These are phyloP conservation scores for Sylvilagus bachmani DNA, from an alignment of 2,113 vertebrate species.

Conservation along the genomic window DNA sequence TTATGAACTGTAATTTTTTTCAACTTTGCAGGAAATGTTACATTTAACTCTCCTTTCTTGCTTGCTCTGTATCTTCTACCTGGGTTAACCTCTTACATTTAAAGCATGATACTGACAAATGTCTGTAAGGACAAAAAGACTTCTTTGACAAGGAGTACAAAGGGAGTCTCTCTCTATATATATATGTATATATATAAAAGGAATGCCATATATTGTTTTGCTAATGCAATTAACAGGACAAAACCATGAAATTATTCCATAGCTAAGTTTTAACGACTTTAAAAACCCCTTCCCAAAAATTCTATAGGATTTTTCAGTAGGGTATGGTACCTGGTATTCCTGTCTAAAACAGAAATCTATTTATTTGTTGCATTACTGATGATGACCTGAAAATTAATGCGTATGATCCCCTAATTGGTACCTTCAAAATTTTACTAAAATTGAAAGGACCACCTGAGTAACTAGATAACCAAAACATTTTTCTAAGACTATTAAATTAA, in stretches of 20 bases:
- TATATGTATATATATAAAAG: no score
- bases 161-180: not conserved
- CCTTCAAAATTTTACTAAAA: constrained; percentile 15
- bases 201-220: not conserved
- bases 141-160: not conserved
- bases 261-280: not conserved
- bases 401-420: not conserved
- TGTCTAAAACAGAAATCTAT: constrained; percentile 53
- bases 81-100: not conserved
- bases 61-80: not conserved
- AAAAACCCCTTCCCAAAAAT: constrained; percentile 19
- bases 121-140: not conserved
- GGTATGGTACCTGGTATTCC: not conserved
- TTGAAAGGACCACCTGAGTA: not conserved
- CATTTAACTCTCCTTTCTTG: not conserved
- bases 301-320: constrained; percentile 40
- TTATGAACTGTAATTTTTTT: not conserved
- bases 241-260: constrained; percentile 23
- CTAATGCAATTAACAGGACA: not conserved
- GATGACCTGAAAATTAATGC: constrained; percentile 62
- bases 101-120: not conserved
- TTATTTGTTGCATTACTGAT: constrained; percentile 56
- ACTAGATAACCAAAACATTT: not conserved
- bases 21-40: not conserved
- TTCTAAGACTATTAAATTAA: constrained; percentile 31